Evolutionary conservation across 2,888 invertebrate genomes (phyloP), one percentile per base, ranked within the genome.

Genomic region (Cerceris rybyensis): DNA sequence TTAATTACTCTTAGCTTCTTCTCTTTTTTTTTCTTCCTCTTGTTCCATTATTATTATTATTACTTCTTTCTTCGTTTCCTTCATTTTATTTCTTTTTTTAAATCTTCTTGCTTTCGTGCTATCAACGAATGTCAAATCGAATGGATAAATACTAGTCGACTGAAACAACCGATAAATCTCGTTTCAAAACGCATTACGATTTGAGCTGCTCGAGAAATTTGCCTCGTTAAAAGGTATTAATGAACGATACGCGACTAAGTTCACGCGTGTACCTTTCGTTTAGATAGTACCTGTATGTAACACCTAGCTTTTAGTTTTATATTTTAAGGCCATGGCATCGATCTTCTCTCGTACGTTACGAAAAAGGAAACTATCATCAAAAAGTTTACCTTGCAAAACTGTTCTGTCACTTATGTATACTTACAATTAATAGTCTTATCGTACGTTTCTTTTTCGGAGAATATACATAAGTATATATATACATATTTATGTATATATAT

Each of bases 241-340:
- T 55, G 28, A 71, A 39, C 14, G 58, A 60, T 75, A 57, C 28
- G 52, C 41, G 54, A 55, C 43, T 57, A 63, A 46, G 39, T 55
- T 28, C 13, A n/a, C 54, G 41, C 49, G 42, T 13, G 52, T 69
- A 69, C 41, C 17, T 41, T 55, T 49, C 28, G 59, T 70, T 28
- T 49, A 64, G 60, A 75, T 66, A 58, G 28, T 60, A 63, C 49
- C 46, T 70, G 46, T 70, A 43, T 69, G 69, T 75, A 75, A 65
- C 28, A 28, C 46, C 61, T 75, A 76, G 70, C 42, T 49, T 69
- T 75, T 78, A 78, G 67, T 63, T 75, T 70, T 70, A 78, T 55
- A 59, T 72, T 70, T 78, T 81, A 82, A 82, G 81, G 81, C 81
- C 81, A 81, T 82, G 81, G 72, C 66, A 72, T 64, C 28, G 57